Evolutionary conservation across 1,140 invertebrate genomes (phyloP), one percentile per base, ranked within the genome.

Genomic region (Armadillidium nasatum): DNA sequence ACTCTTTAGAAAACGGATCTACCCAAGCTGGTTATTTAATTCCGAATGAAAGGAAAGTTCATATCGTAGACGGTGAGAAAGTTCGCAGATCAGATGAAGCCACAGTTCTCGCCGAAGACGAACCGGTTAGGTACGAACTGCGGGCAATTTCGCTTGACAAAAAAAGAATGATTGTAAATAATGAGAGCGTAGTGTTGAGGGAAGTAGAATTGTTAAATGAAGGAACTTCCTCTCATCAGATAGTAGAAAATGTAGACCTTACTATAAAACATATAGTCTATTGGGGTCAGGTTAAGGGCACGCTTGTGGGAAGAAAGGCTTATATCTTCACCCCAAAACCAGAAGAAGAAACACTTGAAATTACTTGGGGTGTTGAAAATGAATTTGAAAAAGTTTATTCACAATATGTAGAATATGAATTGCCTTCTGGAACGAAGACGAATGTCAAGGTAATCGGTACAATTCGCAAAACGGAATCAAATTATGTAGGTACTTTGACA

Each of bases 381-480:
- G 80, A 78, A 71, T 66, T 81, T 9, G 80, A 81, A 45, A 44
- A 75, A 11, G 71, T 77, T 10, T 71, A 81, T 46, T 70, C 71
- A 15, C 67, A 78, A 50, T 68, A 79, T n/a, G 75, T 81, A 11
- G 80, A 81, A 68, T 78, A 78, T 50, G 76, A 76, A 43, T 72
- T 81, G 21, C 80, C 80, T 33, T 77, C 80, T 4, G 80, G 80
- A 45, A 81, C 80, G 10, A 77, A 75, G 4, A 76, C 78, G n/a
- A 75, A 69, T 44, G 80, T 77, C 44, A 74, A 77, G 21, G 23
- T 81, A 43, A 77, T 81, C 7, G 80, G 77, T 10, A 81, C 77
- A 10, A 76, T 81, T n/a, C 75, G 80, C n/a, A 81, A 78, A 74
- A 81, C 77, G 11, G 80, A 81, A 70, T 77, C 80, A 9, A 77